Evolutionary conservation across 2,113 vertebrate species (phyloP).

Genomic region (Ranitomeya imitator): DNA sequence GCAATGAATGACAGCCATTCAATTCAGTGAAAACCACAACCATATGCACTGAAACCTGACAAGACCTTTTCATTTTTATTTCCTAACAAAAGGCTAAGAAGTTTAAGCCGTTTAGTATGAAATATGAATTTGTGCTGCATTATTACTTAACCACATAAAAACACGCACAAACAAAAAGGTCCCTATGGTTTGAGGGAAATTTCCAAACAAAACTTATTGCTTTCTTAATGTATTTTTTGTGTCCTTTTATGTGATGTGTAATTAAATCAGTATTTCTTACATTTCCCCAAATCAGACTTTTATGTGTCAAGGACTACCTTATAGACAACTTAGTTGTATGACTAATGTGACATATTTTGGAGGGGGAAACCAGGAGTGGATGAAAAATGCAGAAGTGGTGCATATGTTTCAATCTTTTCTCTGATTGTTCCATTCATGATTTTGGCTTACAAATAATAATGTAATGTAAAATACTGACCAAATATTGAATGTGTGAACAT

Average conservation of each 20-base stretch:
- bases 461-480: no score
- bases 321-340: neutral
- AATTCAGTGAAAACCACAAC: conserved; percentile 34
- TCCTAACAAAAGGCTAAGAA: conserved; percentile 12
- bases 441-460: no score
- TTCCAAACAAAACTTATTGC: neutral
- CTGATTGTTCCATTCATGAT: no score
- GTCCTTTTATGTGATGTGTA: neutral
- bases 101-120: neutral
- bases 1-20: conserved; percentile 19
- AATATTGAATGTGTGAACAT: no score
- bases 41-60: conserved; percentile 37
- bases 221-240: neutral
- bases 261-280: neutral
- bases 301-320: neutral
- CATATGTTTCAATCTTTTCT: no score
- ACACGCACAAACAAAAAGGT: neutral
- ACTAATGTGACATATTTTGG: neutral
- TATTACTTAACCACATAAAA: neutral
- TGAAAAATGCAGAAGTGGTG: no score
- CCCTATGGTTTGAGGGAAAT: conserved; percentile 1
- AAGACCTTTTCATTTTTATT: conserved; percentile 38
- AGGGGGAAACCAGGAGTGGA: neutral
- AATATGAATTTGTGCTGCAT: neutral
- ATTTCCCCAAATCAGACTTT: neutral